Conservation (phyloP, 2,888 invertebrate species). For the Empis stercorea region DNA sequence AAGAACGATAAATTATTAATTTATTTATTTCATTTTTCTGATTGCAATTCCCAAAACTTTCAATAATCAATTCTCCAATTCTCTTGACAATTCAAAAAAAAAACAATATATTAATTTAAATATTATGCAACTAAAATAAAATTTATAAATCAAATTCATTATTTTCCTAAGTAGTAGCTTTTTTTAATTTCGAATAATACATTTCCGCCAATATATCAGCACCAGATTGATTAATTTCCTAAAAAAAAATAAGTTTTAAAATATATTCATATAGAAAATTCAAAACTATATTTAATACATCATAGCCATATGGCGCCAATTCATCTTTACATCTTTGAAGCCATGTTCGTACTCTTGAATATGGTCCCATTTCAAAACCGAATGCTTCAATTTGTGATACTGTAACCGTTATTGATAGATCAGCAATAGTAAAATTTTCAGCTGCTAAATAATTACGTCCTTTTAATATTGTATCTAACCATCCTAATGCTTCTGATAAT, state of each 20-base stretch:
- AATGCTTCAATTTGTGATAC: constrained; percentile 37
- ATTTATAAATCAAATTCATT: not conserved
- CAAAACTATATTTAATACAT: constrained; percentile 28
- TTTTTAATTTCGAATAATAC: constrained; percentile 37
- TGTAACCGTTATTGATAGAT: constrained; percentile 30
- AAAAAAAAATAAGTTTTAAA: constrained; percentile 1
- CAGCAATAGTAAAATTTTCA: constrained; percentile 37
- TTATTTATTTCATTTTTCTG: no score
- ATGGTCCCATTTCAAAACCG: constrained; percentile 41
- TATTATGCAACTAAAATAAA: no score
- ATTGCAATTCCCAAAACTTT: no score
- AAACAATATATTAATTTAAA: no score
- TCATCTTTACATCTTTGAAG: constrained; percentile 50
- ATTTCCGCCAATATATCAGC: constrained; percentile 43
- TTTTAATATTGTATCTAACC: constrained; percentile 42
- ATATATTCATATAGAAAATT: not conserved
- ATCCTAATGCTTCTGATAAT: constrained; percentile 42
- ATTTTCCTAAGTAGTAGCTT: constrained; percentile 4
- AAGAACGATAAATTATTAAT: no score
- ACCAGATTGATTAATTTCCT: constrained; percentile 46
- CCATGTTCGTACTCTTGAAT: constrained; percentile 46
- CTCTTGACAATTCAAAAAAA: no score
- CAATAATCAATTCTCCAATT: no score
- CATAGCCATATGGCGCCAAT: constrained; percentile 52
- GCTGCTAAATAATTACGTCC: constrained; percentile 46